These are phyloP conservation scores for Oryctes rhinoceros DNA, from an alignment of 1,140 invertebrate genomes.

Conservation along the genomic window DNA sequence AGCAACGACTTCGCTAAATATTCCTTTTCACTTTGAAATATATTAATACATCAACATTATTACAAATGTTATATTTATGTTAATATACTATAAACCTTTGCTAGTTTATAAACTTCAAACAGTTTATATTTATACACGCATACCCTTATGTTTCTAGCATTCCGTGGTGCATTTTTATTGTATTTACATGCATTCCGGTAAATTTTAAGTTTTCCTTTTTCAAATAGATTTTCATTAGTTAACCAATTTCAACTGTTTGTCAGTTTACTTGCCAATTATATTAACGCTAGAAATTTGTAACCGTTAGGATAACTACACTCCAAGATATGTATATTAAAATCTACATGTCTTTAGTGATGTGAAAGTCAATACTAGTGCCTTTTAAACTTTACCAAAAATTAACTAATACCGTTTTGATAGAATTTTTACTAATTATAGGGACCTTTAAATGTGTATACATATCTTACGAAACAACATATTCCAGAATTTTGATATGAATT, in stretches of 20 bases:
- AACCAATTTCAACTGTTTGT: neutral
- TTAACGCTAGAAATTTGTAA: neutral
- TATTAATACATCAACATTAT: conserved; percentile 4
- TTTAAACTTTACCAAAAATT: neutral
- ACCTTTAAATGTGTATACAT: neutral
- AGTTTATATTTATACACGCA: neutral
- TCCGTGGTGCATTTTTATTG: conserved; percentile 24
- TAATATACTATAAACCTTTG: neutral
- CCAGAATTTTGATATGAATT: conserved; percentile 6
- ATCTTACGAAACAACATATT: neutral
- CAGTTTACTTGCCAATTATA: conserved; percentile 2
- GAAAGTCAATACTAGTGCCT: neutral
- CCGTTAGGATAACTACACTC: neutral
- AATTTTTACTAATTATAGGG: conserved; percentile 6
- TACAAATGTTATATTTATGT: neutral
- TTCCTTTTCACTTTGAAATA: neutral
- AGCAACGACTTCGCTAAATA: neutral
- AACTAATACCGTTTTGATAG: conserved; percentile 9
- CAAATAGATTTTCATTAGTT: neutral
- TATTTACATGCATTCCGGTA: conserved; percentile 25
- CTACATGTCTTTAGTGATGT: neutral
- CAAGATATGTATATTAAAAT: neutral
- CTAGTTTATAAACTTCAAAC: neutral
- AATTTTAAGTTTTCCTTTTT: neutral
- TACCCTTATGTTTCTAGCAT: neutral